These are phyloP conservation scores for Limnodromus scolopaceus DNA, from an alignment of 2,797 vertebrate species.

Conservation along the genomic window DNA sequence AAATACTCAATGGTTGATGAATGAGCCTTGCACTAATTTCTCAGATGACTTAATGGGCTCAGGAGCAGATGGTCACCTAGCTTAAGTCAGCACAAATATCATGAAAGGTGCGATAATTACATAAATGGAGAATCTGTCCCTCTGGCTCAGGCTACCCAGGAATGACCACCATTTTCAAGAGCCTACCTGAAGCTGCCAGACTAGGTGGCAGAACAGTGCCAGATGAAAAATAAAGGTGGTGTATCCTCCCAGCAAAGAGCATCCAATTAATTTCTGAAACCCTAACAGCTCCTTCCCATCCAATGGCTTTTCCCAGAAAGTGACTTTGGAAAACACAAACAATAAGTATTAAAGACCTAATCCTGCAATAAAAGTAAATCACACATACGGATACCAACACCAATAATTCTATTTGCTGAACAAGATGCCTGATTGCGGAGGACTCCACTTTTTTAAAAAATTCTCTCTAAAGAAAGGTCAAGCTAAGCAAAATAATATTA, in stretches of 20 bases:
- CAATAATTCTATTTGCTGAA: conserved; percentile 11
- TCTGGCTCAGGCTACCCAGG: not conserved
- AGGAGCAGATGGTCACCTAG: not conserved
- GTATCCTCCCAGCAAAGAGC: not conserved
- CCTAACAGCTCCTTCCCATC: not conserved
- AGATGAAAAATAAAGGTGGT: not conserved
- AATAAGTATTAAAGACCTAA: not conserved
- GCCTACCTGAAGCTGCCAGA: not conserved
- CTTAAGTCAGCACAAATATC: not conserved
- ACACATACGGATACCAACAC: not conserved
- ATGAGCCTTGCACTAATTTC: not conserved
- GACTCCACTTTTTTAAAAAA: not conserved
- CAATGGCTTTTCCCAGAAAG: not conserved
- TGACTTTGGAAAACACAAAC: not conserved
- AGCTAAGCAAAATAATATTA: conserved; percentile 62
- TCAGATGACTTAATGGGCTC: not conserved
- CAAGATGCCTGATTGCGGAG: conserved; percentile 20
- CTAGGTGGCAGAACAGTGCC: not conserved
- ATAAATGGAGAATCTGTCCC: not conserved
- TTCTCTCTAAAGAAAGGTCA: conserved; percentile 3
- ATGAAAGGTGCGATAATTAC: not conserved
- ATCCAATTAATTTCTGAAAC: not conserved
- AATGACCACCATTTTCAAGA: not conserved
- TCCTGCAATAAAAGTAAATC: conserved; percentile 3
- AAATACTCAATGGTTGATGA: not conserved